Evolutionary conservation across 1,140 invertebrate species (phyloP), one percentile per base, ranked within the genome.

Genomic region (Ylistrum balloti): DNA sequence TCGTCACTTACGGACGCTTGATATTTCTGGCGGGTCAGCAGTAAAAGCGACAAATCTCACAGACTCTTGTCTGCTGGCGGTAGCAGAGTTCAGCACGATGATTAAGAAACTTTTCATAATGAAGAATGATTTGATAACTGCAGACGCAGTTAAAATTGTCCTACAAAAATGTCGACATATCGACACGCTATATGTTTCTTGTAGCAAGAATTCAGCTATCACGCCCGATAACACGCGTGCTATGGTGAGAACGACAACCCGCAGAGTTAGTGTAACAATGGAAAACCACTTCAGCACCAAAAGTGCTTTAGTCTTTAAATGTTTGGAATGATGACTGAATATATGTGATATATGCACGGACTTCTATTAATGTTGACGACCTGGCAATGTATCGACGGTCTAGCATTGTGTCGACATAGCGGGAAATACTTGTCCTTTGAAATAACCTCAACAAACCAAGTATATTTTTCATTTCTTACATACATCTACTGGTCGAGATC

Each of bases 1-100:
- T n/a, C 56, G 56, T 74, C n/a, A 7, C 22, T 5, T 74, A 28
- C 20, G 28, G n/a, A 74, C n/a, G 22, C 56, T 74, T n/a, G 56
- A 74, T n/a, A 74, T 74, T 28, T 74, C 56, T n/a, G 56, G 56
- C 56, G 56, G 56, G 28, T 74, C 56, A n/a, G 56, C 56, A 74
- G 56, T 74, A n/a, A 74, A 74, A 17, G 22, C 56, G 9, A 74
- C 56, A 5, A 28, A n/a, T n/a, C 56, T 74, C n/a, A 74, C 56
- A n/a, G 56, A 74, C 56, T 28, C 22, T 28, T 74, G 56, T 74
- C 56, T 74, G 56, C 28, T 28, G n/a, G 56, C 56, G 5, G n/a
- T 74, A 22, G 22, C 56, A 5, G 56, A 74, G 11, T 74, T 17
- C 56, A 74, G 56, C 56, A 3, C 15, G 5, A 28, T 2, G 5